Conservation (phyloP, 2,113 vertebrate species). For the Callochromis pleurospilus region DNA sequence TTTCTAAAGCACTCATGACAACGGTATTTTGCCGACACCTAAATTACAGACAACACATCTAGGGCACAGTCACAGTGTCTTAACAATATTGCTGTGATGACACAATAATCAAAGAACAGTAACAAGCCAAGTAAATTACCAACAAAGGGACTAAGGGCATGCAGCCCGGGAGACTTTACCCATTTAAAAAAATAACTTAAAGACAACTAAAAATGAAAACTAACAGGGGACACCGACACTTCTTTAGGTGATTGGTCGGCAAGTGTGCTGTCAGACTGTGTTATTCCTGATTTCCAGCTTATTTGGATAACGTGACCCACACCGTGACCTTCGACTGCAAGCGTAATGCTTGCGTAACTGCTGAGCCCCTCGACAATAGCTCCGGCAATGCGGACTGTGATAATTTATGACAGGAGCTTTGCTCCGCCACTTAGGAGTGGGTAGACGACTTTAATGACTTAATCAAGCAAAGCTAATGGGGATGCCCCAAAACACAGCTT, state of each 20-base stretch:
- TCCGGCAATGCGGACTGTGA: constrained; percentile 21
- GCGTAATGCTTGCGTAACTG: constrained; percentile 10
- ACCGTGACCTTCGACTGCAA: not conserved
- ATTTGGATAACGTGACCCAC: constrained; percentile 1
- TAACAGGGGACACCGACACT: not conserved
- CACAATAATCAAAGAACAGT: not conserved
- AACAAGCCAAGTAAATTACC: not conserved
- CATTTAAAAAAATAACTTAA: not conserved
- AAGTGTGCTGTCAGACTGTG: not conserved
- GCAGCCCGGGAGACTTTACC: not conserved
- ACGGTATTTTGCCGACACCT: not conserved
- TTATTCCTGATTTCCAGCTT: not conserved
- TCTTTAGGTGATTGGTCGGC: not conserved
- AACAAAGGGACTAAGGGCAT: not conserved
- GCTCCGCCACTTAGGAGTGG: constrained; percentile 35
- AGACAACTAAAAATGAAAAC: not conserved
- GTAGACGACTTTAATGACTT: constrained; percentile 42
- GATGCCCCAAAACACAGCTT: constrained; percentile 22
- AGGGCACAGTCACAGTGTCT: not conserved
- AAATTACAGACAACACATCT: constrained; percentile 6
- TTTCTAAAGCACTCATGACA: not conserved
- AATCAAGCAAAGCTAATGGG: constrained; percentile 36
- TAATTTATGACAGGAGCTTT: constrained; percentile 44
- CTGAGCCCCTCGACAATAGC: constrained; percentile 21
- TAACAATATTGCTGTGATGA: not conserved